These are phyloP conservation scores for Micrastur ruficollis DNA, from an alignment of 2,797 vertebrate species.

Conservation along the genomic window DNA sequence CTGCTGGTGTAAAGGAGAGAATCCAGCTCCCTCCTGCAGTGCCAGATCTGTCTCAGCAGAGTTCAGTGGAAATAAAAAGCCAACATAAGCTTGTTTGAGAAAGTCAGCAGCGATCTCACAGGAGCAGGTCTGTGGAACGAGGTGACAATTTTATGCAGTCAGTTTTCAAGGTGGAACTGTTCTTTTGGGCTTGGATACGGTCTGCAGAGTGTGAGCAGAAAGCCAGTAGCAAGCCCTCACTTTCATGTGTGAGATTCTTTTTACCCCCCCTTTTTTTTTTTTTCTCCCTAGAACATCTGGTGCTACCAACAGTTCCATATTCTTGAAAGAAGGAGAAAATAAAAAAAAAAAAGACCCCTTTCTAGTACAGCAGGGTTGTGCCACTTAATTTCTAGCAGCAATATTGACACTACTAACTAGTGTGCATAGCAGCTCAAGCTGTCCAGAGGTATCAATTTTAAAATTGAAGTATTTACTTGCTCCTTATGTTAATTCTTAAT, in stretches of 20 bases:
- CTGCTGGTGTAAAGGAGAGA: slow-evolving; percentile 21
- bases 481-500: not conserved
- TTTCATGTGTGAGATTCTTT: slow-evolving; percentile 20
- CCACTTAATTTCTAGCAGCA: not conserved
- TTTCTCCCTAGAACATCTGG: not conserved
- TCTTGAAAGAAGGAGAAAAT: not conserved
- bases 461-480: not conserved
- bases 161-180: slow-evolving; percentile 39
- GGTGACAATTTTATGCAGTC: slow-evolving; percentile 59
- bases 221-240: slow-evolving; percentile 2
- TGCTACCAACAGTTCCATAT: not conserved
- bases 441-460: not conserved
- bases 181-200: not conserved
- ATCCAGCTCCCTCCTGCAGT: not conserved
- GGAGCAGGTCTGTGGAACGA: slow-evolving; percentile 10
- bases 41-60: slow-evolving; percentile 10
- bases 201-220: not conserved
- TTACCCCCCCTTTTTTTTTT: not conserved
- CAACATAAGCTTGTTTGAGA: not conserved
- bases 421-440: not conserved
- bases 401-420: no score
- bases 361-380: not conserved
- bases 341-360: not conserved
- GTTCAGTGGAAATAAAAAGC: slow-evolving; percentile 16
- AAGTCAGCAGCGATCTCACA: not conserved